These are phyloP conservation scores for Lycophotia porphyrea DNA, from an alignment of 2,888 invertebrate genomes.

Conservation along the genomic window DNA sequence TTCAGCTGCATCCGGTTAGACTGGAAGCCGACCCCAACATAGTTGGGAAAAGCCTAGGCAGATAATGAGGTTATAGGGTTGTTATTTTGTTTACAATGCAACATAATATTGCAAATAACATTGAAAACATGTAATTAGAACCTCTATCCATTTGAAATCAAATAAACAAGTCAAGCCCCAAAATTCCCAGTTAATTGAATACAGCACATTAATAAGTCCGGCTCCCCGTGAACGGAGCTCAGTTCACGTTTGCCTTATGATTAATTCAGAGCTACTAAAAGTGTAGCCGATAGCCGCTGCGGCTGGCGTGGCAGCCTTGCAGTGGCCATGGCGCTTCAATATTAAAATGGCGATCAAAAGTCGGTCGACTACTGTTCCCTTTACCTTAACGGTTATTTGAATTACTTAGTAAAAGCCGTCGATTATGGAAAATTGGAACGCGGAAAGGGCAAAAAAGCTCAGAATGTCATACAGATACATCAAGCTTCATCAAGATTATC, in stretches of 20 bases:
- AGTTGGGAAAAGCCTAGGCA: too few species aligned
- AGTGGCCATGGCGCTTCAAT: constrained; percentile 43
- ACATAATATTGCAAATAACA: background rate
- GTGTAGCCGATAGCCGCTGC: constrained; percentile 37
- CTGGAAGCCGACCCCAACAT: too few species aligned
- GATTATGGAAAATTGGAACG: background rate
- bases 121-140: background rate
- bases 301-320: constrained; percentile 7
- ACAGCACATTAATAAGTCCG: constrained; percentile 34
- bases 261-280: constrained; percentile 57
- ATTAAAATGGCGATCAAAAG: constrained; percentile 63
- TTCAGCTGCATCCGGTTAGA: too few species aligned
- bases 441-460: background rate
- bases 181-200: constrained; percentile 27
- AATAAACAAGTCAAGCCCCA: background rate
- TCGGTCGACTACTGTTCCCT: constrained; percentile 25
- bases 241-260: constrained; percentile 46
- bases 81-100: background rate
- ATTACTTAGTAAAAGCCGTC: constrained; percentile 31
- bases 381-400: constrained; percentile 27
- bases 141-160: background rate
- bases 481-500: too few species aligned
- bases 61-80: background rate
- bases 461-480: background rate
- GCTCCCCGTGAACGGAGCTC: constrained; percentile 37